phyloP scores from a whole-genome alignment of 2,113 vertebrate genomes.

The Campylomormyrus tamandua region DNA sequence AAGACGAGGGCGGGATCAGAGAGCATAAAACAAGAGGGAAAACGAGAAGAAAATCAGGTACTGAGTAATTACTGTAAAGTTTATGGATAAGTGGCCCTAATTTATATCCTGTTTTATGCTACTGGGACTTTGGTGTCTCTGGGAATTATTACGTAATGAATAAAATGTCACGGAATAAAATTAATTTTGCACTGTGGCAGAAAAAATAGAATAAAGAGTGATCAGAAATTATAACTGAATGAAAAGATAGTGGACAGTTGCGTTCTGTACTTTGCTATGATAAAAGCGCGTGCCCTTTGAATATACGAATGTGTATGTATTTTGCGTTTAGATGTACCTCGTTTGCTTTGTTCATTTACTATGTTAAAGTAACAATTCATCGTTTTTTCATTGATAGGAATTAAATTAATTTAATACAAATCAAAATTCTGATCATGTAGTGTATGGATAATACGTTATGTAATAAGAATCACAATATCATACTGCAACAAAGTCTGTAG shows the following conservation, averaged over 20 bases:
- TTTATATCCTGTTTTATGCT: background rate
- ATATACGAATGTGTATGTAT: background rate
- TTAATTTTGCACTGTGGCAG: background rate
- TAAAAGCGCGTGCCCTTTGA: background rate
- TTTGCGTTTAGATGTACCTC: background rate
- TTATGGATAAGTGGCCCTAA: background rate
- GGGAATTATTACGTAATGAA: background rate
- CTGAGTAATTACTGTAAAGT: background rate
- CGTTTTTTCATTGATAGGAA: background rate
- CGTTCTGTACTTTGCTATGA: background rate
- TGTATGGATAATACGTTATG: background rate
- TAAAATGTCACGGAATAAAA: background rate
- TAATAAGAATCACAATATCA: background rate
- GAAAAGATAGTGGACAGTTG: background rate
- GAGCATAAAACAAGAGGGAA: background rate
- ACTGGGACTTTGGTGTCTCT: background rate
- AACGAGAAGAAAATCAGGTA: background rate
- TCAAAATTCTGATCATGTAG: background rate
- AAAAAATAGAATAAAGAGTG: background rate
- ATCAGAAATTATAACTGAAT: background rate
- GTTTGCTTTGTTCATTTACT: background rate
- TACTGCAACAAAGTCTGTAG: background rate
- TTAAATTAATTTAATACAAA: background rate
- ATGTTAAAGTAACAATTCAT: background rate
- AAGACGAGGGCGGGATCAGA: constrained; percentile 5